Evolutionary conservation across 2,888 invertebrate species (phyloP).

Genomic region (Cephus rjabovi): DNA sequence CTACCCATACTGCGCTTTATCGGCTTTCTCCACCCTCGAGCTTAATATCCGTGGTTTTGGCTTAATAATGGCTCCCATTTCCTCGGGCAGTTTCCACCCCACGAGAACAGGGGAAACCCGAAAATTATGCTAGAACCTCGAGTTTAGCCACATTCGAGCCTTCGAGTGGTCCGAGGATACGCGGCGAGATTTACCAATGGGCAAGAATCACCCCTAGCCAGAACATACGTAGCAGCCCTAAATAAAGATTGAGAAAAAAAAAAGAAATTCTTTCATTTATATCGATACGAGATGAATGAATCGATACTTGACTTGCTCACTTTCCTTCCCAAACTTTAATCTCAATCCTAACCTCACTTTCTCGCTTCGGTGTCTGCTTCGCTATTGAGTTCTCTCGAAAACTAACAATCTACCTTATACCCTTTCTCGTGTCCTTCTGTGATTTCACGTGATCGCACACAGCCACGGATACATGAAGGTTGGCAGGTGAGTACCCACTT

Average conservation of each 20-base stretch:
- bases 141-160: neutral
- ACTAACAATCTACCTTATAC: too few species aligned
- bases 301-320: neutral
- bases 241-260: neutral
- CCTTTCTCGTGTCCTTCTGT: too few species aligned
- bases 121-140: constrained; percentile 12
- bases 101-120: constrained; percentile 4
- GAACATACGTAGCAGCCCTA: neutral
- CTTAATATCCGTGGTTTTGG: constrained; percentile 28
- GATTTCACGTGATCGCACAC: neutral
- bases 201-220: neutral
- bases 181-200: neutral
- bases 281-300: neutral
- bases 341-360: neutral
- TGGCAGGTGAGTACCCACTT: neutral
- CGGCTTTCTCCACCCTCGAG: neutral
- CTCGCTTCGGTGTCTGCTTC: neutral
- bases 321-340: neutral
- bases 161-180: neutral
- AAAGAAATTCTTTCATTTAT: neutral
- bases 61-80: constrained; percentile 26
- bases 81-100: constrained; percentile 10
- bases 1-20: neutral
- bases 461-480: neutral
- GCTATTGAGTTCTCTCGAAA: neutral